Evolutionary conservation across 2,113 vertebrate genomes (phyloP), one percentile per base, ranked within the genome.

Genomic region (Argyrosomus japonicus): DNA sequence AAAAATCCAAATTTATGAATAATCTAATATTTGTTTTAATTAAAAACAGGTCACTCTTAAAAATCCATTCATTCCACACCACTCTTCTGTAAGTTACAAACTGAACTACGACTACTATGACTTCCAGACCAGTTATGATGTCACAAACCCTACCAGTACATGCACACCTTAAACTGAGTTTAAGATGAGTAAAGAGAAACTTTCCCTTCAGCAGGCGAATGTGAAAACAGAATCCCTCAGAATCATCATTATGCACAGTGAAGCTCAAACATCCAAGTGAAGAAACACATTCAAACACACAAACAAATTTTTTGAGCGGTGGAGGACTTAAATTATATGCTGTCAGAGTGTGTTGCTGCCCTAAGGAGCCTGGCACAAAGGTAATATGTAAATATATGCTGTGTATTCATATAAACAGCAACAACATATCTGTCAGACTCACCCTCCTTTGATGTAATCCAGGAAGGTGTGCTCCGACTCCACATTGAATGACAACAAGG

Each of bases 381-480:
- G 48, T 36, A 19, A 58, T 43, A 69, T 8, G 14, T 50, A 50
- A 29, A 63, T 36, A 15, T 23, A 79, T 40, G 7, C 14, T 6
- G n/a, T 10, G 4, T 27, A 17, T 53, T 5, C 4, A 69, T 25
- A 68, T 21, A 50, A 60, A 75, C 36, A 64, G 14, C n/a, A 56
- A 50, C 43, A 62, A 53, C 13, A 51, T 15, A 57, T 75, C n/a
- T 58, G 23, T 25, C 19, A 53, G 27, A 53, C 97, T 96, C 94
- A 98, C 97, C 97, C 98, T 94, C 97, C 97, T 93, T 97, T 97
- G 91, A 99, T 99, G 95, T 99, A 99, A 88, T 99, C 97, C 61
- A 99, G 95, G 93, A 99, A 99, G 0, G 97, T 98, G 91, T 97
- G 95, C 81, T 98, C 98, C 0, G 97, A 97, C 90, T 99, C 98